A percentile compares a stretch with the other conserved stretches of the same genome.
These are phyloP conservation scores for Thera britannica DNA, from an alignment of 2,888 invertebrate genomes.

Conservation along the genomic window DNA sequence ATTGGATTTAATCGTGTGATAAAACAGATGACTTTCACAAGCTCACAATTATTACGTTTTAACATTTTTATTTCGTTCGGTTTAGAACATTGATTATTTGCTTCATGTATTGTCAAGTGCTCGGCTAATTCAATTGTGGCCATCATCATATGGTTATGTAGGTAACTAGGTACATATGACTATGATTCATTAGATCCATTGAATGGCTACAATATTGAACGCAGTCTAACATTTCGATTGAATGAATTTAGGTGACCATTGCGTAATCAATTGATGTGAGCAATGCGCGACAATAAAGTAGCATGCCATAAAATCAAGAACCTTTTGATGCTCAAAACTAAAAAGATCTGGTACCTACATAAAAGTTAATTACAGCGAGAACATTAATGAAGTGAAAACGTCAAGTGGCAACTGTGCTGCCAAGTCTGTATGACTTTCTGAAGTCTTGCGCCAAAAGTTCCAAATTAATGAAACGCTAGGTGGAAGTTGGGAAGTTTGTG, in stretches of 20 bases:
- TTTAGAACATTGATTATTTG: constrained; percentile 23
- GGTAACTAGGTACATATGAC: background rate
- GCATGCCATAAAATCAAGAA: constrained; percentile 10
- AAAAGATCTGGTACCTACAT: constrained; percentile 25
- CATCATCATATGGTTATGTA: constrained; percentile 28
- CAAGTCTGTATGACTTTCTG: constrained; percentile 42
- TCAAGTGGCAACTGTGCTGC: constrained; percentile 39
- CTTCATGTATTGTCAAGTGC: constrained; percentile 30
- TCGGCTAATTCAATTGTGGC: constrained; percentile 36
- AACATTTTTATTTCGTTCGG: constrained; percentile 26
- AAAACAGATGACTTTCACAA: constrained; percentile 37
- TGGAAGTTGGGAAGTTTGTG: constrained; percentile 35
- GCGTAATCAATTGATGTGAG: constrained; percentile 30
- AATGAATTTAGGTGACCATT: constrained; percentile 35
- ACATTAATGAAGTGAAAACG: constrained; percentile 40
- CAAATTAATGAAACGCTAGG: constrained; percentile 42
- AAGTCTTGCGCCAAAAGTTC: constrained; percentile 39
- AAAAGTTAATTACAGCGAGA: constrained; percentile 36
- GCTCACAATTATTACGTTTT: constrained; percentile 26
- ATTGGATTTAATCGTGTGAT: constrained; percentile 50
- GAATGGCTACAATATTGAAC: constrained; percentile 39
- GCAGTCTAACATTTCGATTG: constrained; percentile 33
- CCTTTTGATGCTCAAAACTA: constrained; percentile 20
- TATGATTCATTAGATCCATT: constrained; percentile 38
- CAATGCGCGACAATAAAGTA: constrained; percentile 21